Base-by-base conservation (phyloP, 35 echinoderm and acorn worm species). In the Lytechinus variegatus region DNA sequence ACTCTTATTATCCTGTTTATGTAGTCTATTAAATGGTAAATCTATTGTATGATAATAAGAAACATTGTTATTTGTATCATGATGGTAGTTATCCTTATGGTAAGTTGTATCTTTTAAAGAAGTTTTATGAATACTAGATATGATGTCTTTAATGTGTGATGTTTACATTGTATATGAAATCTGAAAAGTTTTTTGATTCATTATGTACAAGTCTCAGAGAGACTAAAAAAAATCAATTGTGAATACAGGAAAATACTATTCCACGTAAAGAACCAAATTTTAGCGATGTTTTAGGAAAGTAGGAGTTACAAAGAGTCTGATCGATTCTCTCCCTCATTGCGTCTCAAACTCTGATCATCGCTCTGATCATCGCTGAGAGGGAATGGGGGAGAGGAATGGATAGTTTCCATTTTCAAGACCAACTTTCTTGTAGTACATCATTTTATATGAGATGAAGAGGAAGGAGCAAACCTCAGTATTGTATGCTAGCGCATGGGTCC, bases 1-100 rank as follows among this genome's bases (percentile, higher is more conserved):
- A 79, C 66, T 79, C 28, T 90, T 90, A 90, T 90, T 52, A 90
- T 90, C 88, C 88, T 90, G 88, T 90, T 44, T 13, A 90, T 52
- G 88, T 90, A 52, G 52, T 44, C 88, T 90, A 90, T 54, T 52
- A 33, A 90, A 44, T 90, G 28, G 88, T 90, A 14, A 54, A 90
- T 90, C 29, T 90, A 90, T 90, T 90, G 88, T 90, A 90, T 54
- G 11, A 90, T 90, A 90, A 90, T 90, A 90, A 90, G 88, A 90
- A 44, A 90, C 88, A 90, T 90, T 90, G 88, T 52, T 90, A 90
- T 24, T 52, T 90, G 88, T 90, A 90, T 90, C 13, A 90, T 52
- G 28, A 90, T 90, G 88, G 88, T 90, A 90, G 88, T 90, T 90
- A 90, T 90, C 52, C 88, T 90, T 52, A 79, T 79, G 4, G 88